Evolutionary conservation across 2,888 invertebrate species (phyloP), one percentile per base, ranked within the genome.

Genomic region (Hydrotaea diabolus): DNA sequence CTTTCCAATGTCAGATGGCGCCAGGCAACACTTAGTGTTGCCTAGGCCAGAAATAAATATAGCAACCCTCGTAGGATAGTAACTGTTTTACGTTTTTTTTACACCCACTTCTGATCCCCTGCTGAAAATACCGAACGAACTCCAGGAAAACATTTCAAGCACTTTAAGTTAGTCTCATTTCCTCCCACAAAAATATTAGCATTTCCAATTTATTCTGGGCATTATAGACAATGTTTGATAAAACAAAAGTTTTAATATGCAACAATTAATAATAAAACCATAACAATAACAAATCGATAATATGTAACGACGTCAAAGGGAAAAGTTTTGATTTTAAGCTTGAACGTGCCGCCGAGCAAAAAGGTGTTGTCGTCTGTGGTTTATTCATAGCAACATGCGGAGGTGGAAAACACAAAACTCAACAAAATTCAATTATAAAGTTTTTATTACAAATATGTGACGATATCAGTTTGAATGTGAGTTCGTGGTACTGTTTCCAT

Each of bases 381-480:
- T 21, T 69, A 46, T 43, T 46, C 23, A 23, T 43, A 39, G 31
- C 36, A 55, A 36, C n/a, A n/a, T n/a, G n/a, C 26, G 49, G 15
- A 39, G 43, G 55, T 57, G 36, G n/a, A 59, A 19, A 59, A 39
- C 73, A 21, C 8, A 23, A 43, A 39, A 74, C 31, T 36, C n/a
- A 75, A 71, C 76, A n/a, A 74, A 71, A 77, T 71, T 81, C 78
- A 84, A 84, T 84, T 84, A 84, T 69, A 84, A 84, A 84, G 78
- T 84, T 84, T 84, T 81, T 81, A 80, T 84, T 81, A 66, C 80
- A 84, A 84, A 84, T 80, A 84, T 84, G 75, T 84, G 84, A 84
- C 78, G 80, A 84, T 81, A 81, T 81, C 64, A 81, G 55, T 64
- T 75, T n/a, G 26, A 75, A 55, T 75, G 55, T 71, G 55, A 83